Evolutionary conservation across 2,113 vertebrate species (phyloP), one percentile per base, ranked within the genome.

Genomic region (Taxidea taxus): DNA sequence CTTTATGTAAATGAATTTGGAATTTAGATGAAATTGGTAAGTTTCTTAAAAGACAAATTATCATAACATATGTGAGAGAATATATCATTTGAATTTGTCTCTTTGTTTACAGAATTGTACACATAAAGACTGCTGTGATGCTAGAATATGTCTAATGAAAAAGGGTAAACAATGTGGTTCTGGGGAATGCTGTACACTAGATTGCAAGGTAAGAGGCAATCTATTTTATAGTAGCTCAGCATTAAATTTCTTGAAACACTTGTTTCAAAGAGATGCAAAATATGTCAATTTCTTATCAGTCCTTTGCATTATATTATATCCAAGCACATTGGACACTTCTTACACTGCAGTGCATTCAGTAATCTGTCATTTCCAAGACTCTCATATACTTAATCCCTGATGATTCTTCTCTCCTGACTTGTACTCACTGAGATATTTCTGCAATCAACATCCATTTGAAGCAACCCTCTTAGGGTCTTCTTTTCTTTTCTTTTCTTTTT

Each of bases 101-200:
- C 8, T 77, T 75, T 74, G 21, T 54, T 97, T 78, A n/a, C 77
- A 98, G 98, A 37, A 21, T 0, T 98, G 98, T 54, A 94, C 97
- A 25, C 98, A 98, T 64, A 94, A 6, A 86, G 0, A 0, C 0
- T 97, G 98, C 64, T 98, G 98, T 94, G 91, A 98, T 10, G 3
- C 97, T 37, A 2, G 2, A 12, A 0, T 2, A 34, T 98, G 98
- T 72, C 8, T 0, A 21, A 0, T 78, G 4, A 97, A 97, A 87
- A 0, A 0, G 0, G 0, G 0, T 0, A 44, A 5, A 9, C 0
- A 0, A 0, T 98, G 97, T 91, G 98, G 98, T 31, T 97, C 98
- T 0, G 96, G 98, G 74, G 58, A 37, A 15, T 98, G 98, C 58
- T 98, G 98, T 21, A 4, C 49, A 18, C 0, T 4, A 8, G 0